A percentile compares a stretch with the other conserved stretches of the same genome.
phyloP scores from a whole-genome alignment of 1,140 invertebrate species.

The Ceratina australensis region DNA sequence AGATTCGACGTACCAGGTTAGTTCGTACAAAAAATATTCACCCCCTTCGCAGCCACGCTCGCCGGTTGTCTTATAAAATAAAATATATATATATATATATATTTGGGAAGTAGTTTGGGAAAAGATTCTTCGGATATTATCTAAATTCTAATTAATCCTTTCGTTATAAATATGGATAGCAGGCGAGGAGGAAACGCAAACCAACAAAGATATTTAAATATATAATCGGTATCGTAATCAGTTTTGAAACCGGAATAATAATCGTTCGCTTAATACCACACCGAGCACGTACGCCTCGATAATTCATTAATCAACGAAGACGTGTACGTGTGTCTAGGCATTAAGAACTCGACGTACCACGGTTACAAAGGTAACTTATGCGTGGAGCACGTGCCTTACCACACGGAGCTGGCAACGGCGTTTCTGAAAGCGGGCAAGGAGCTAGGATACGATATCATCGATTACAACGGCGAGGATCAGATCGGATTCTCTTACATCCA shows the following conservation, averaged over 20 bases:
- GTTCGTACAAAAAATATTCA: not conserved
- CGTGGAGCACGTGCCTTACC: slow-evolving; percentile 76
- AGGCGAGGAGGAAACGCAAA: no score
- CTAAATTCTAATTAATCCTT: no score
- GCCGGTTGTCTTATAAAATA: no score
- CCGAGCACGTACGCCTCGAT: no score
- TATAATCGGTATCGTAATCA: no score
- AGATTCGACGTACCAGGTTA: slow-evolving; percentile 79
- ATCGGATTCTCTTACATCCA: slow-evolving; percentile 83
- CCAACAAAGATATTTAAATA: no score
- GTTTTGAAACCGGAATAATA: no score
- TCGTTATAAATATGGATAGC: no score
- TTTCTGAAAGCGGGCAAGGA: slow-evolving; percentile 82
- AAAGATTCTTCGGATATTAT: no score
- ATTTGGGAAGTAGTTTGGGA: no score
- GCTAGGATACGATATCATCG: slow-evolving; percentile 79
- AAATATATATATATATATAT: no score
- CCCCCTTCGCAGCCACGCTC: no score
- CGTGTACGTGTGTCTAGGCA: slow-evolving; percentile 49
- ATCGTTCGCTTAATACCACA: not conserved
- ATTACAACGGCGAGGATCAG: slow-evolving; percentile 80
- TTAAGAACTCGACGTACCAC: slow-evolving; percentile 78
- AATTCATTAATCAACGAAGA: not conserved
- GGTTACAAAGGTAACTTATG: slow-evolving; percentile 74
- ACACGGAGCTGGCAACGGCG: slow-evolving; percentile 72